Base-by-base conservation (phyloP, 2,113 vertebrate genomes). In the Echinops telfairi region DNA sequence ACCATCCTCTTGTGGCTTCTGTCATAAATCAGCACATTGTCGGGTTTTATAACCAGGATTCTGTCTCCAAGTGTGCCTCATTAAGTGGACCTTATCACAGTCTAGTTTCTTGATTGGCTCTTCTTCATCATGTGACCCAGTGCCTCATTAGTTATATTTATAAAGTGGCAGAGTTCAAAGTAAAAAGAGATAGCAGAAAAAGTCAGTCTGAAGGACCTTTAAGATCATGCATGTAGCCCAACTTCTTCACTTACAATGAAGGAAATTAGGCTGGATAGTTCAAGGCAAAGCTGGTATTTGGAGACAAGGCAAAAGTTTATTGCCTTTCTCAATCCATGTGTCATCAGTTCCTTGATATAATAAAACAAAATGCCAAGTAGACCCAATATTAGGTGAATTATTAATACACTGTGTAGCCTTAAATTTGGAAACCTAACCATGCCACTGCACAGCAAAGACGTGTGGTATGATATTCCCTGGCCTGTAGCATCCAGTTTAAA, bases 1-100 rank as follows among this genome's bases (percentile, higher is more conserved):
- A 86, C 68, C 79, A 85, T 94, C 40, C 40, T 94, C 89, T 92
- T 77, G 68, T 85, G 94, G 94, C 95, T 96, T 91, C 95, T 96
- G 96, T 95, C 96, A 94, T 70, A 90, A 88, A 91, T 86, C 68
- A 91, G 79, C 82, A 89, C 33, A 33, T 40, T 71, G 73, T 66
- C 38, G 88, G 38, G 60, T 94, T 97, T 94, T 91, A 78, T 92
- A 96, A 96, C 75, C 75, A 92, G 71, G 66, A 78, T 43, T 82
- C 79, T 81, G 40, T 23, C 66, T 84, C 90, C 19, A 53, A 64
- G 57, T 70, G 38, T 17, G 22, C 23, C 68, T 94, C 76, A 33
- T 43, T 68, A 95, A 75, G n/a, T 88, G 75, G 91, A 77, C 58
- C 20, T 23, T 1, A 23, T 57, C n/a, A 23, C 20, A 57, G 43